A percentile compares a stretch with the other conserved stretches of the same genome.
Evolutionary conservation across 2,797 vertebrate species (phyloP).

Genomic region (Epinephelus coioides): DNA sequence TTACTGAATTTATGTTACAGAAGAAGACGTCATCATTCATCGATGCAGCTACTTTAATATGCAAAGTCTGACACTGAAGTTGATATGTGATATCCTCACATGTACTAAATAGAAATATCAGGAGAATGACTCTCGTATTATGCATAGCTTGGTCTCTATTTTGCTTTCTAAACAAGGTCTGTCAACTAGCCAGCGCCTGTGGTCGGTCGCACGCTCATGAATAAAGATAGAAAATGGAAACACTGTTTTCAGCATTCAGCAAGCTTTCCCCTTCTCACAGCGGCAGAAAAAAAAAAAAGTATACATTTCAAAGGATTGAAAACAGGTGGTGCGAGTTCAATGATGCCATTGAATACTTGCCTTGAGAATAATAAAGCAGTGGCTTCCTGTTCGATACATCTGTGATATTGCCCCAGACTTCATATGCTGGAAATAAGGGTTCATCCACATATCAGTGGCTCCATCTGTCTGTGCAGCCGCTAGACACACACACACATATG

Average conservation of each 20-base stretch:
- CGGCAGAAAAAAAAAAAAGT: not conserved
- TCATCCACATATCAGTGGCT: conserved; percentile 46
- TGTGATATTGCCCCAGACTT: conserved; percentile 43
- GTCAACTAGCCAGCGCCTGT: conserved; percentile 41
- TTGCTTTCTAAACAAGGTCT: conserved; percentile 42
- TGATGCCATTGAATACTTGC: conserved; percentile 46
- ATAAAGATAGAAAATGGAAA: conserved; percentile 51
- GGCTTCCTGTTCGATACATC: conserved; percentile 41
- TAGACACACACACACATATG: not conserved
- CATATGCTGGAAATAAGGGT: conserved; percentile 54
- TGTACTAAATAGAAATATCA: conserved; percentile 9
- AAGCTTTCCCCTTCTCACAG: conserved; percentile 4
- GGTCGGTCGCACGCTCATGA: conserved; percentile 51
- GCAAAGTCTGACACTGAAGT: not conserved
- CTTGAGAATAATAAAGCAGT: conserved; percentile 57
- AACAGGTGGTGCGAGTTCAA: conserved; percentile 60
- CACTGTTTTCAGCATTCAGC: conserved; percentile 28
- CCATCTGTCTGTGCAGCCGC: conserved; percentile 57
- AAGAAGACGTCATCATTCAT: not conserved
- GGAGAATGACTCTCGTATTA: conserved; percentile 14
- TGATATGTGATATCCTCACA: not conserved
- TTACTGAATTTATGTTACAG: not conserved
- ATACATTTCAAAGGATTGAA: conserved; percentile 55
- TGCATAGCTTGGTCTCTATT: conserved; percentile 15
- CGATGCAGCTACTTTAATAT: not conserved